Evolutionary conservation across 1,140 invertebrate genomes (phyloP), one percentile per base, ranked within the genome.

Genomic region (Coenobita brevimanus): DNA sequence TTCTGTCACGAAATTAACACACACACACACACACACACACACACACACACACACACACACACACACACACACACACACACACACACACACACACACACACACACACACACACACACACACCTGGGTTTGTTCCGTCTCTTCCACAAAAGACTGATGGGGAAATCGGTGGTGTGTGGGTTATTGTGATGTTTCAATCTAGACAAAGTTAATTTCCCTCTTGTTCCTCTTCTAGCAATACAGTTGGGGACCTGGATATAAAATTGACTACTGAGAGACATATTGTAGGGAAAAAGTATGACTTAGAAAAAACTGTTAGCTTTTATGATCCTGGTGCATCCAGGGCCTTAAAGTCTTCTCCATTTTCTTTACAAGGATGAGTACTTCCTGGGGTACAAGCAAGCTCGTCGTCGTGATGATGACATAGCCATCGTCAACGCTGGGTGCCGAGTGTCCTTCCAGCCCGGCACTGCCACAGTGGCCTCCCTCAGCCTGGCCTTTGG

Each of bases 391-490:
- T 98, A 96, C 91, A 99, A 99, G 92, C 98, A 99, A 94, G 96
- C 98, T 0, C 96, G 96, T 91, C 93, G 98, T 83, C 93, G 96
- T 90, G 98, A 99, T 90, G 97, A 99, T 92, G 98, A 99, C 92
- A 99, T 99, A 91, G 97, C 98, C 17, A 98, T 99, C 90, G 98
- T 98, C 0, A 99, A 98, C 92, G 95, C 96, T 57, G 97, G 96
- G 2, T 94, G 98, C 89, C 95, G 95, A 92, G 91, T 92, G 21
- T 80, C 91, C 30, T 91, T 94, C 78, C 91, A 93, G 27, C 46
- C 54, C 0, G 69, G 36, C n/a, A 73, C 69, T 4, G 30, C 17
- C 24, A 78, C 76, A 2, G 81, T 91, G 0, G 27, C 38, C 17
- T n/a, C 30, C 6, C 57, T 83, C 8, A 64, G 41, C 21, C 24